A percentile compares a stretch with the other conserved stretches of the same genome.
Evolutionary conservation across 2,797 vertebrate genomes (phyloP).

Genomic region (Sebastiscus tertius): DNA sequence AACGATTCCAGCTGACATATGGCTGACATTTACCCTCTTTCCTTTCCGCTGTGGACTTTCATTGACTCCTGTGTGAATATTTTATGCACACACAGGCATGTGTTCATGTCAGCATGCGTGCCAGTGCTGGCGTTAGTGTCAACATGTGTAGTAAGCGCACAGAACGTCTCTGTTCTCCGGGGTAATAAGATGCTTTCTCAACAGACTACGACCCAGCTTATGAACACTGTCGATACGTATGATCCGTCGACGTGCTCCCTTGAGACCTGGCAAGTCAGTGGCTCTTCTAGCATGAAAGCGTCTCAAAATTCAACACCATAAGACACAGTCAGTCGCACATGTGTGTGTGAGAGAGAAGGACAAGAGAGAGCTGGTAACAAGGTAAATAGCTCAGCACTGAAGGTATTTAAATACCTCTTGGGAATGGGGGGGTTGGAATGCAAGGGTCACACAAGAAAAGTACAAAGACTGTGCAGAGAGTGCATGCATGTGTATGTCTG

Average conservation of each 20-base stretch:
- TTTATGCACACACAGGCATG: constrained; percentile 39
- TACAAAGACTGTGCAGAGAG: constrained; percentile 28
- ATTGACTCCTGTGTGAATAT: constrained; percentile 62
- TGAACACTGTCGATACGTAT: constrained; percentile 16
- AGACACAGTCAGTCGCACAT: background rate
- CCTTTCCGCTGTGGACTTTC: constrained; percentile 38
- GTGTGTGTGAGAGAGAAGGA: background rate
- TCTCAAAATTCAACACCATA: constrained; percentile 5
- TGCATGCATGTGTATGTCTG: background rate
- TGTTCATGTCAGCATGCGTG: constrained; percentile 43
- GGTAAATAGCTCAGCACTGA: constrained; percentile 55
- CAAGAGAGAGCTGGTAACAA: constrained; percentile 30
- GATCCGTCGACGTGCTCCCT: constrained; percentile 23
- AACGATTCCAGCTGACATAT: constrained; percentile 54
- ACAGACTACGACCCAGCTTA: background rate
- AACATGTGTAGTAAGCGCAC: constrained; percentile 43
- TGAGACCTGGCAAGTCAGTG: constrained; percentile 7
- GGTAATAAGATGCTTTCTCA: constrained; percentile 27
- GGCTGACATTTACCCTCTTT: constrained; percentile 62
- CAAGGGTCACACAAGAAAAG: constrained; percentile 40
- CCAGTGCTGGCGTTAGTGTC: constrained; percentile 42
- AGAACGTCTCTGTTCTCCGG: constrained; percentile 51
- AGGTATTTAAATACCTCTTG: constrained; percentile 67
- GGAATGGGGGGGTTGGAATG: constrained; percentile 56
- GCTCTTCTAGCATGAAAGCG: constrained; percentile 23